Percentiles rank a stretch among this genome's conserved stretches.
These are phyloP conservation scores for Chirona hameri DNA, from an alignment of 2,888 invertebrate genomes.

Conservation along the genomic window DNA sequence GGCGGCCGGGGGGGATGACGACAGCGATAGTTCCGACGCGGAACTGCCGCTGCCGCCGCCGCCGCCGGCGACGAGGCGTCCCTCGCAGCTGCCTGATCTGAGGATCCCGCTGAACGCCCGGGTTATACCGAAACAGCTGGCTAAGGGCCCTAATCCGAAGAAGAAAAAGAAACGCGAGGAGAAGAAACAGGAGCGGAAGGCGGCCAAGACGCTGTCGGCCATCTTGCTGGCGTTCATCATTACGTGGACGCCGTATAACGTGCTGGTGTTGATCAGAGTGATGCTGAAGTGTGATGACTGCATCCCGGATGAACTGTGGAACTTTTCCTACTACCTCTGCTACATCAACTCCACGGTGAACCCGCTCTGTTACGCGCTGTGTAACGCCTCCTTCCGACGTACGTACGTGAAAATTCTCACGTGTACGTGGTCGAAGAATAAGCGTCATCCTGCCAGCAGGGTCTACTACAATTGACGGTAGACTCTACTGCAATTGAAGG, in stretches of 20 bases:
- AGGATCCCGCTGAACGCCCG: conserved; percentile 70
- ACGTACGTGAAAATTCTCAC: conserved; percentile 93
- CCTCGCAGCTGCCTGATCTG: conserved; percentile 40
- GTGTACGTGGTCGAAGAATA: conserved; percentile 91
- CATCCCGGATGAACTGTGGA: conserved; percentile 85
- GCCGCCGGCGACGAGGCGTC: conserved; percentile 4
- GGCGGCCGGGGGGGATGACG: not conserved
- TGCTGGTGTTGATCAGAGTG: conserved; percentile 83
- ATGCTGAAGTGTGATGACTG: conserved; percentile 66
- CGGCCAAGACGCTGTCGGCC: conserved; percentile 95
- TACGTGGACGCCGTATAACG: conserved; percentile 99
- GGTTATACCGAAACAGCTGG: conserved; percentile 64
- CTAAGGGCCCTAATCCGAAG: conserved; percentile 49
- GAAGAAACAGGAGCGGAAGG: conserved; percentile 93
- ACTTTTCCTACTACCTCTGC: conserved; percentile 96
- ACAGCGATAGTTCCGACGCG: conserved; percentile 61
- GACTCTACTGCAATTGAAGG: too few species aligned
- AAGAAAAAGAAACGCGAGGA: conserved; percentile 90
- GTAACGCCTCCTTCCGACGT: conserved; percentile 93
- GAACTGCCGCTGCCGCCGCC: conserved; percentile 29
- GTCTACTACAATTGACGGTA: not conserved
- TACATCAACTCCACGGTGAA: conserved; percentile 99
- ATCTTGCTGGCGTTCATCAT: conserved; percentile 96
- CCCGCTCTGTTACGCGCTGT: conserved; percentile 96
- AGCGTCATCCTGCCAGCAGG: conserved; percentile 55